A percentile compares a stretch with the other conserved stretches of the same genome.
Evolutionary conservation across 2,797 vertebrate species (phyloP).

Genomic region (Periophthalmus magnuspinnatus): DNA sequence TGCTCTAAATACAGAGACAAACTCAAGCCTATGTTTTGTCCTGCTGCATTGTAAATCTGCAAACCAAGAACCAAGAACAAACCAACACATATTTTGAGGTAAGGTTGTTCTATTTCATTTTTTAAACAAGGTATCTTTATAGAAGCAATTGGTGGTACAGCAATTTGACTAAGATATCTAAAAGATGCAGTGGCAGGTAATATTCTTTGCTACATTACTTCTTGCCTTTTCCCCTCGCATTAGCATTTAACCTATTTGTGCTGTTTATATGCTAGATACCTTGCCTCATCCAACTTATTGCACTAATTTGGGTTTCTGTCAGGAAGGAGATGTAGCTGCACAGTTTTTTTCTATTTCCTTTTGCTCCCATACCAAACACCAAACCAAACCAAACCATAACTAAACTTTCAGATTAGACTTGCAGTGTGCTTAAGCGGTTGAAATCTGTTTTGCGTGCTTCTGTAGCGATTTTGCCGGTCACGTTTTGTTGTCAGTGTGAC

Average conservation of each 20-base stretch:
- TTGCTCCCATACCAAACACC: background rate
- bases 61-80: background rate
- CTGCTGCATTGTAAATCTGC: background rate
- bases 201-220: background rate
- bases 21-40: background rate
- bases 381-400: background rate
- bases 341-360: background rate
- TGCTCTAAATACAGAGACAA: background rate
- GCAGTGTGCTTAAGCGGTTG: background rate
- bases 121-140: no score
- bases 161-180: no score
- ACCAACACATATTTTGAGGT: background rate
- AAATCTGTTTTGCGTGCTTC: constrained; percentile 33
- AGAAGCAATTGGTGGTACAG: no score
- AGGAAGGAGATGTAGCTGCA: background rate
- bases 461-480: constrained; percentile 19
- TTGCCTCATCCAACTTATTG: background rate
- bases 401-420: constrained; percentile 1
- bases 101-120: background rate
- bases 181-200: no score
- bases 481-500: constrained; percentile 48
- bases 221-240: background rate
- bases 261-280: background rate
- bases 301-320: background rate
- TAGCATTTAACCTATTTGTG: background rate